phyloP scores from a whole-genome alignment of 2,888 invertebrate species.

The Eurytoma californica region DNA sequence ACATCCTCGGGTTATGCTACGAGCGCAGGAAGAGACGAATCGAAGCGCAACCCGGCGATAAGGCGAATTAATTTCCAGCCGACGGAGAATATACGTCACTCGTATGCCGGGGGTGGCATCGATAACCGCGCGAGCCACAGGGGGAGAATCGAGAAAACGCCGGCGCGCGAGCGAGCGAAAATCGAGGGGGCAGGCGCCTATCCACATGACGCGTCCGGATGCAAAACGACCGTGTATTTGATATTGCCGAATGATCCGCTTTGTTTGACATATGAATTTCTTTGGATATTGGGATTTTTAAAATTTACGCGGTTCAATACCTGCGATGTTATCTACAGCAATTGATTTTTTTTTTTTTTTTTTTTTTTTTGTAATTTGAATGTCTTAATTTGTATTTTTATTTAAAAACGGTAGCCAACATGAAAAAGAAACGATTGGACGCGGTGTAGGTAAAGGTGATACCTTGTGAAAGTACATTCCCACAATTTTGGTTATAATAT shows the following conservation, averaged over 20 bases:
- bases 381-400: too few relatives aligned
- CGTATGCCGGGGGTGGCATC: not conserved
- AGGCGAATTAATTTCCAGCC: conserved; percentile 13
- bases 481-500: too few relatives aligned
- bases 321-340: too few relatives aligned
- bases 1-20: not conserved
- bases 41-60: too few relatives aligned
- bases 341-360: too few relatives aligned
- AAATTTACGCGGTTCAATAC: too few relatives aligned
- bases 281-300: not conserved
- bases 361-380: too few relatives aligned
- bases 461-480: too few relatives aligned
- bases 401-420: too few relatives aligned
- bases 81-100: conserved; percentile 4
- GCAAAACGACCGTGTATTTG: not conserved
- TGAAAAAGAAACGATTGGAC: too few relatives aligned
- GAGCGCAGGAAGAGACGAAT: too few relatives aligned
- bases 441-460: too few relatives aligned
- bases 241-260: conserved; percentile 22
- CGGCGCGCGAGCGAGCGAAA: not conserved
- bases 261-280: conserved; percentile 17
- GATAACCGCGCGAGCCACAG: conserved; percentile 4
- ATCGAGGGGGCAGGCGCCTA: conserved; percentile 8
- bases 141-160: conserved; percentile 2
- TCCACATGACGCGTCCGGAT: conserved; percentile 24